Percentiles rank a stretch among this genome's conserved stretches.
These are phyloP conservation scores for Alaudala cheleensis DNA, from an alignment of 2,113 vertebrate species.

Conservation along the genomic window DNA sequence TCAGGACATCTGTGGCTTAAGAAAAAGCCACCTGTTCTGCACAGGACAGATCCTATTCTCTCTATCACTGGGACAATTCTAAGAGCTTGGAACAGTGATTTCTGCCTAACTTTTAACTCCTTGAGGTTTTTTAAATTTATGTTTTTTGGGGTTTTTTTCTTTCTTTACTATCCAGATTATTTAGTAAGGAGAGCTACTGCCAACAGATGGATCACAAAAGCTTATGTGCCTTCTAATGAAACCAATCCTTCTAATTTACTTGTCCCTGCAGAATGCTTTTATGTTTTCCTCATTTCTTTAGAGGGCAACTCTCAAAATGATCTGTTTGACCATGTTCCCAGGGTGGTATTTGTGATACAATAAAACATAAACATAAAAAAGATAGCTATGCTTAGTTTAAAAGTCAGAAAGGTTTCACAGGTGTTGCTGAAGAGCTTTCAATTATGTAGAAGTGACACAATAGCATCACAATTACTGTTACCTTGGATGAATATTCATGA, in stretches of 20 bases:
- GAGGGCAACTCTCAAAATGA: slow-evolving; percentile 57
- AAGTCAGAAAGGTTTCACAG: slow-evolving; percentile 45
- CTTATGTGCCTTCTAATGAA: slow-evolving; percentile 58
- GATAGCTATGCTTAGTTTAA: slow-evolving; percentile 29
- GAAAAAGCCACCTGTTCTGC: neutral
- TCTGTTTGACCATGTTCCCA: slow-evolving; percentile 55
- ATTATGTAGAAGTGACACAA: slow-evolving; percentile 45
- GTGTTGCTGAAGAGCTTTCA: slow-evolving; percentile 30
- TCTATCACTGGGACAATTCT: neutral
- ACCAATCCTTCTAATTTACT: slow-evolving; percentile 67
- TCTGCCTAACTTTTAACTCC: neutral
- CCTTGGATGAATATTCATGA: slow-evolving; percentile 57
- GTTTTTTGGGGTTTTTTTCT: neutral
- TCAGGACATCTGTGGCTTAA: neutral
- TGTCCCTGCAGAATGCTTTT: slow-evolving; percentile 54
- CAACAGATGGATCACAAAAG: slow-evolving; percentile 68
- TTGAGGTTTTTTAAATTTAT: neutral
- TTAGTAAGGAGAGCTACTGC: slow-evolving; percentile 23
- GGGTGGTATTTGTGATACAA: slow-evolving; percentile 38
- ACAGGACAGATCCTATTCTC: neutral
- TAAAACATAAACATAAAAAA: slow-evolving; percentile 59
- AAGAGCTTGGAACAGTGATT: neutral
- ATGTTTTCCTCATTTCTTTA: slow-evolving; percentile 35
- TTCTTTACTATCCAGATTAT: neutral
- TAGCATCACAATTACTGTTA: neutral